phyloP scores from a whole-genome alignment of 2,888 invertebrate species.

The Eupithecia subfuscata region DNA sequence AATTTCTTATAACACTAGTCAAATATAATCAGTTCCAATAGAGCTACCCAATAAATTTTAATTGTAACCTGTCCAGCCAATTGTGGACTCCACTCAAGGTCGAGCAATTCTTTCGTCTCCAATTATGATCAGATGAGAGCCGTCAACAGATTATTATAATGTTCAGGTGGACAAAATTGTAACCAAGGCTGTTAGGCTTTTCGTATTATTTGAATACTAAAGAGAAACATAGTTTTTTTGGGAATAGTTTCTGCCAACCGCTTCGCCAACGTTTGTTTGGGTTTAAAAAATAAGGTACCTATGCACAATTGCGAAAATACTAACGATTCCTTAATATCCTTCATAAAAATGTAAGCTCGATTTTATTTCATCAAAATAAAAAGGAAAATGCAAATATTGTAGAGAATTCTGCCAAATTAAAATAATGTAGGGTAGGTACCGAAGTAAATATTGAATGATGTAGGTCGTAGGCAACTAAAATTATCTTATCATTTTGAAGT shows the following conservation, averaged over 20 bases:
- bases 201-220: neutral
- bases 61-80: constrained; percentile 12
- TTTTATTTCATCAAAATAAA: neutral
- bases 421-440: neutral
- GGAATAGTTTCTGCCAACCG: neutral
- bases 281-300: too few relatives aligned
- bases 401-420: neutral
- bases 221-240: neutral
- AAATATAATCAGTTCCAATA: constrained; percentile 9
- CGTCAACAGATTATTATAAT: neutral
- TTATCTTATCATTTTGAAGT: too few relatives aligned
- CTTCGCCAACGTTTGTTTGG: neutral
- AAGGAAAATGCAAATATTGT: neutral
- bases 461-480: too few relatives aligned
- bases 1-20: neutral
- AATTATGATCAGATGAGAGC: neutral
- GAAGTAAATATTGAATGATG: neutral
- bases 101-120: neutral
- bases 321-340: neutral
- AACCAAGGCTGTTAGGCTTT: neutral
- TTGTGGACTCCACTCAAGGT: constrained; percentile 10
- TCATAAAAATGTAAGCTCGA: neutral
- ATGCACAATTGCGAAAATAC: too few relatives aligned
- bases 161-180: neutral
- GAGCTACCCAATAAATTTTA: constrained; percentile 10